These are phyloP conservation scores for Anagyrus pseudococci DNA, from an alignment of 2,888 invertebrate species.

Conservation along the genomic window DNA sequence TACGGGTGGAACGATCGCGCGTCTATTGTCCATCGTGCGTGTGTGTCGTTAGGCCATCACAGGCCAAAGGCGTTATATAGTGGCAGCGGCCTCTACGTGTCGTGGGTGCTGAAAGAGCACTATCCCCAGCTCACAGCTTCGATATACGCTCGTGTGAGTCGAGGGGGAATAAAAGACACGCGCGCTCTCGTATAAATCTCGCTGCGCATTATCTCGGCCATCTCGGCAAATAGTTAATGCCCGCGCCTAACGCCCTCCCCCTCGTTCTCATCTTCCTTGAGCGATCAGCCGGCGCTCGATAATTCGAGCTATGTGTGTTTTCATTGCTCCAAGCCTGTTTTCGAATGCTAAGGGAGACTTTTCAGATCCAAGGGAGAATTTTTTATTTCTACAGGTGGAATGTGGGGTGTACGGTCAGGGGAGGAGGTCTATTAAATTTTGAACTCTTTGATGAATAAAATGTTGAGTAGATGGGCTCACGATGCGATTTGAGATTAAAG, in stretches of 20 bases:
- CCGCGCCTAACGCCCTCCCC: slow-evolving; percentile 50
- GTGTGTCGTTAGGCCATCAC: slow-evolving; percentile 30
- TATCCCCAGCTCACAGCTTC: slow-evolving; percentile 2
- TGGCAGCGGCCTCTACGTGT: slow-evolving; percentile 25
- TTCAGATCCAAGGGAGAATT: no score
- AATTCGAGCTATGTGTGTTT: slow-evolving; percentile 31
- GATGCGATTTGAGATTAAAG: no score
- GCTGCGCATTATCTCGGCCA: slow-evolving; percentile 53
- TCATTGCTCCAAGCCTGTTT: not conserved
- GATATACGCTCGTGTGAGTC: not conserved
- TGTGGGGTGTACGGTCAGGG: no score
- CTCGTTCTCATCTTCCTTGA: no score
- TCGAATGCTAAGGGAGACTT: slow-evolving; percentile 10
- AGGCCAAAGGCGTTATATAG: no score
- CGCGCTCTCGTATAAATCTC: slow-evolving; percentile 50
- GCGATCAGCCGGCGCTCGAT: slow-evolving; percentile 21
- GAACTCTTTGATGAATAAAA: no score
- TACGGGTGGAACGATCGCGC: slow-evolving; percentile 15
- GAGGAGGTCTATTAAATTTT: no score
- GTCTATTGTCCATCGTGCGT: slow-evolving; percentile 21
- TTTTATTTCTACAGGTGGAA: no score
- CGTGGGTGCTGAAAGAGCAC: slow-evolving; percentile 27
- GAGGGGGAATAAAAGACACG: slow-evolving; percentile 45
- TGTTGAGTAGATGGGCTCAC: no score
- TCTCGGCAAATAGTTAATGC: slow-evolving; percentile 54